Conservation (phyloP, 2,113 vertebrate genomes). For the Climacteris rufus region DNA sequence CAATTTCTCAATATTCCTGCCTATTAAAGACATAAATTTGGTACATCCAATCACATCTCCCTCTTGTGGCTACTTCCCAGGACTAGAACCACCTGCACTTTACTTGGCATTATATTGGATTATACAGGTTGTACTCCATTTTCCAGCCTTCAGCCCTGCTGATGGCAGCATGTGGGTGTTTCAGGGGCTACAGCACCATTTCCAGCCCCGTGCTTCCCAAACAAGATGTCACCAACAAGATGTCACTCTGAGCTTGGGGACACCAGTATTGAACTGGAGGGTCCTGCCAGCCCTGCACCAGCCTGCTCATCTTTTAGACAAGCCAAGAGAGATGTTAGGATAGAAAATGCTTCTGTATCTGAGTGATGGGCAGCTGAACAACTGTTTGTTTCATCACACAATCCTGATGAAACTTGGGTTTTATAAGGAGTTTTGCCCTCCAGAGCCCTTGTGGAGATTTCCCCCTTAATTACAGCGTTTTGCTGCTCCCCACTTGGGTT, state of each 20-base stretch:
- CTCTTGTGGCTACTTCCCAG: conserved; percentile 51
- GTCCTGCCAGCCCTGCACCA: rapidly evolving
- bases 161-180: neutral
- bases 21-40: neutral
- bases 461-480: neutral
- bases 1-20: neutral
- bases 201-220: neutral
- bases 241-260: neutral
- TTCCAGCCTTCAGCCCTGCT: neutral
- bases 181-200: neutral
- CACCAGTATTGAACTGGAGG: neutral
- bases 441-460: neutral
- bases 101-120: neutral
- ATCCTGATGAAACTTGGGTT: neutral
- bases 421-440: neutral
- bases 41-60: conserved; percentile 41
- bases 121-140: neutral
- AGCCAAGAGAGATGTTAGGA: neutral
- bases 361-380: neutral
- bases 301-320: neutral
- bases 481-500: neutral
- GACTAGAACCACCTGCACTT: neutral
- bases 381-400: neutral
- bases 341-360: neutral
- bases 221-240: neutral